These are phyloP conservation scores for Porphyrio hochstetteri DNA, from an alignment of 2,113 vertebrate genomes.

Conservation along the genomic window DNA sequence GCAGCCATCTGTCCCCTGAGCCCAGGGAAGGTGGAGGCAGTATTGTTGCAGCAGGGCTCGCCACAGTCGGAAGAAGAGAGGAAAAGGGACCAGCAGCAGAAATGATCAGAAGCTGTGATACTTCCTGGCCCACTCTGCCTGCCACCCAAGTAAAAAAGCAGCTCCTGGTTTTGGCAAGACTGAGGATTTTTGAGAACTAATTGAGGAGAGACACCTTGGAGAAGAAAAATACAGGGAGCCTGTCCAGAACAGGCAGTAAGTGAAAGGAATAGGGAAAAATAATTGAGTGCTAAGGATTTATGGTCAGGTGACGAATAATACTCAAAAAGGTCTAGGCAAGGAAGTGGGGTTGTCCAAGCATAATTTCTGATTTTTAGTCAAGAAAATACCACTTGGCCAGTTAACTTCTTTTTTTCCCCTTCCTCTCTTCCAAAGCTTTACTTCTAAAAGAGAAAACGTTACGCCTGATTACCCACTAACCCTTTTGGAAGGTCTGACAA, in stretches of 20 bases:
- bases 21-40: background rate
- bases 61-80: background rate
- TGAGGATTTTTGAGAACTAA: background rate
- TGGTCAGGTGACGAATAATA: background rate
- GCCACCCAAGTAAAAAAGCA: background rate
- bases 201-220: background rate
- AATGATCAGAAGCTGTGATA: background rate
- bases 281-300: background rate
- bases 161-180: background rate
- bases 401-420: background rate
- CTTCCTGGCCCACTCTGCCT: background rate
- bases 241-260: background rate
- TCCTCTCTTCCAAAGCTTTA: constrained; percentile 65
- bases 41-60: background rate
- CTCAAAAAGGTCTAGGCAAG: background rate
- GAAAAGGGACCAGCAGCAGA: background rate
- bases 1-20: background rate
- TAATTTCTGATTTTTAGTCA: background rate
- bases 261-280: background rate
- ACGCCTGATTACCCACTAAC: constrained; percentile 95
- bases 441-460: constrained; percentile 88
- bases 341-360: background rate
- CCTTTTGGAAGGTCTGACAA: constrained; percentile 92
- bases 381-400: background rate
- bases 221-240: background rate